phyloP scores from a whole-genome alignment of 2,888 invertebrate species.

The Sicus ferrugineus region DNA sequence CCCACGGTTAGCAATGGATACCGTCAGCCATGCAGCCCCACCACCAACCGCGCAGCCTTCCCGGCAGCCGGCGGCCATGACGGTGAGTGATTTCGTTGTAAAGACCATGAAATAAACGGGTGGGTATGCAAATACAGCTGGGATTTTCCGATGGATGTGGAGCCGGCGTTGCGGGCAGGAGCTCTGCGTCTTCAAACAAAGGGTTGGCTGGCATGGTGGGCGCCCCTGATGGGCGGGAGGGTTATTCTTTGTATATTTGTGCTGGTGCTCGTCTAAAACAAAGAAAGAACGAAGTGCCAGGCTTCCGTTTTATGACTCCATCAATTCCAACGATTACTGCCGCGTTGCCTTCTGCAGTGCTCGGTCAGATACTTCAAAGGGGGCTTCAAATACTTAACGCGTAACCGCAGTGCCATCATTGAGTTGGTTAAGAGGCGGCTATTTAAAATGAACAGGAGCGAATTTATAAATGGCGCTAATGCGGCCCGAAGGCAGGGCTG shows the following conservation, averaged over 20 bases:
- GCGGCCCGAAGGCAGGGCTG: too few relatives aligned
- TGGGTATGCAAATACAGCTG: slow-evolving; percentile 24
- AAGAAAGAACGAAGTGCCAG: slow-evolving; percentile 5
- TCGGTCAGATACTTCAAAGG: background rate
- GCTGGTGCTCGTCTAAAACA: background rate
- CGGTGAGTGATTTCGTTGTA: slow-evolving; percentile 18
- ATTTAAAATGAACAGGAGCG: slow-evolving; percentile 12
- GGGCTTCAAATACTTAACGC: background rate
- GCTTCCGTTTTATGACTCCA: slow-evolving; percentile 41
- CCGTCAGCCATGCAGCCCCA: slow-evolving; percentile 10
- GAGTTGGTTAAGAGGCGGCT: slow-evolving; percentile 19
- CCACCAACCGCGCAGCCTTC: slow-evolving; percentile 22
- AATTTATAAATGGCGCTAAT: too few relatives aligned
- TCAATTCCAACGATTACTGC: slow-evolving; percentile 33
- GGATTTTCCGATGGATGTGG: background rate
- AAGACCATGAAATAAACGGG: background rate
- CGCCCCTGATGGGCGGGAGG: slow-evolving; percentile 8
- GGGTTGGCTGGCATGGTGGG: slow-evolving; percentile 18
- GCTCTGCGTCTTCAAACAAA: slow-evolving; percentile 16
- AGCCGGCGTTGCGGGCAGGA: background rate
- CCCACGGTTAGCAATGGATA: slow-evolving; percentile 42
- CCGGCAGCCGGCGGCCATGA: slow-evolving; percentile 3
- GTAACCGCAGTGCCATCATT: slow-evolving; percentile 6
- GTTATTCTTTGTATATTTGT: slow-evolving; percentile 7
- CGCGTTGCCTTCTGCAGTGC: background rate